These are phyloP conservation scores for Physeter macrocephalus DNA, from an alignment of 2,113 vertebrate genomes.

Conservation along the genomic window DNA sequence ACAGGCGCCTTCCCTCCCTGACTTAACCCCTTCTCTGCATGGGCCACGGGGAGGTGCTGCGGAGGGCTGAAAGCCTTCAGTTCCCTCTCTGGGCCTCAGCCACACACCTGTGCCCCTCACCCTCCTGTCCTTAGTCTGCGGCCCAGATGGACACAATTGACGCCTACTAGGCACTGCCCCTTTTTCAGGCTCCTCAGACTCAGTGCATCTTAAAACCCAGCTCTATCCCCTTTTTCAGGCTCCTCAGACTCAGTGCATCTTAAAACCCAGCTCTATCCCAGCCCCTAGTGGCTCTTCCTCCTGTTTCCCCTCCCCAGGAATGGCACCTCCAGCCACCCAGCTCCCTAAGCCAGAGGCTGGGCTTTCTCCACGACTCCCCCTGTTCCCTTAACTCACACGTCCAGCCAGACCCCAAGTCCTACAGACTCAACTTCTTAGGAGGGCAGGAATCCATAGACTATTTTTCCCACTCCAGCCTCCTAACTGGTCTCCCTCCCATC, in stretches of 20 bases:
- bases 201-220: background rate
- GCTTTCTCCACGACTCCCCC: background rate
- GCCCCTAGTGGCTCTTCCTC: background rate
- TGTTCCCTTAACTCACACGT: background rate
- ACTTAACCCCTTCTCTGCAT: conserved; percentile 51
- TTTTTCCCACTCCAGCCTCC: background rate
- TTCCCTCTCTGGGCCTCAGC: background rate
- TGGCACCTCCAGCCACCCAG: background rate
- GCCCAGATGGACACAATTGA: background rate
- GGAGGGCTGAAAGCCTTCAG: background rate
- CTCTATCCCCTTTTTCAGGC: background rate
- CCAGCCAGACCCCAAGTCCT: background rate
- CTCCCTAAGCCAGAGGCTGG: background rate
- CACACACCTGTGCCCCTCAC: conserved; percentile 21
- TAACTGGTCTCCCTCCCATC: background rate
- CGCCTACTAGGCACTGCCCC: background rate
- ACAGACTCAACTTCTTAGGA: background rate
- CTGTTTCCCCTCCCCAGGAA: background rate
- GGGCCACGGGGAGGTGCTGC: background rate
- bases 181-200: background rate
- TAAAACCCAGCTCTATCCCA: background rate
- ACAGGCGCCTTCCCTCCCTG: background rate
- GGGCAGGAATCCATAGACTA: background rate
- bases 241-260: background rate
- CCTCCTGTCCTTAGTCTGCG: background rate